Evolutionary conservation across 2,888 invertebrate species (phyloP).

Genomic region (Thecophora atra): DNA sequence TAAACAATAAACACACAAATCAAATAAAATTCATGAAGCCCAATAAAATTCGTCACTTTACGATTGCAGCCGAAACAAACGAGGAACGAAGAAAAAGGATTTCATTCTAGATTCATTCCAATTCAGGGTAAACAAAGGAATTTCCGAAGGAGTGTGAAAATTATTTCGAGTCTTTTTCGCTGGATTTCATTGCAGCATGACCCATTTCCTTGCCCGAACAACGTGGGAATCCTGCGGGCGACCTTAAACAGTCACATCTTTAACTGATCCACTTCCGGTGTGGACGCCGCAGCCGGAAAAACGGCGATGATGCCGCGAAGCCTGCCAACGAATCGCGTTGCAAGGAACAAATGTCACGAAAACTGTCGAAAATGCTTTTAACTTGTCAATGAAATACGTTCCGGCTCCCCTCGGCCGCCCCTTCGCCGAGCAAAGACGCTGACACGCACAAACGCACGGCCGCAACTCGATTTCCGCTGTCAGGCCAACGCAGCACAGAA

Average conservation of each 20-base stretch:
- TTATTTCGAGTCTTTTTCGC: not conserved
- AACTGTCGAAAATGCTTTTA: slow-evolving; percentile 43
- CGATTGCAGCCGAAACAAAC: too few species aligned
- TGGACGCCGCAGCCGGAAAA: not conserved
- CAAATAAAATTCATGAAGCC: not conserved
- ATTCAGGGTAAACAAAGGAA: too few species aligned
- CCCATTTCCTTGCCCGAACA: not conserved
- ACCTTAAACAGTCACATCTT: not conserved
- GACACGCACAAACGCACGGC: not conserved
- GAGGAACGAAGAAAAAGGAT: too few species aligned
- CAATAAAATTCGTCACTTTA: too few species aligned
- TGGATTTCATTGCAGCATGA: not conserved
- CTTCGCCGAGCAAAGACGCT: not conserved
- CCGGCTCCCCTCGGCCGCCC: not conserved
- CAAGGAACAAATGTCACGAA: slow-evolving; percentile 30
- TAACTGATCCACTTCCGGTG: slow-evolving; percentile 7
- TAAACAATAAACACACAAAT: not conserved
- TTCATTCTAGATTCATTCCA: too few species aligned
- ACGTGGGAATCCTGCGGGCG: too few species aligned
- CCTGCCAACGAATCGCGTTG: not conserved
- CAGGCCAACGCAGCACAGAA: too few species aligned
- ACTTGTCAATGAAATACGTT: slow-evolving; percentile 33
- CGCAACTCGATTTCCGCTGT: too few species aligned
- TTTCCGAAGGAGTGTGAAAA: too few species aligned
- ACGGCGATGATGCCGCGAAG: slow-evolving; percentile 24